Evolutionary conservation across 2,797 vertebrate species (phyloP), one percentile per base, ranked within the genome.

Genomic region (Xenops minutus): DNA sequence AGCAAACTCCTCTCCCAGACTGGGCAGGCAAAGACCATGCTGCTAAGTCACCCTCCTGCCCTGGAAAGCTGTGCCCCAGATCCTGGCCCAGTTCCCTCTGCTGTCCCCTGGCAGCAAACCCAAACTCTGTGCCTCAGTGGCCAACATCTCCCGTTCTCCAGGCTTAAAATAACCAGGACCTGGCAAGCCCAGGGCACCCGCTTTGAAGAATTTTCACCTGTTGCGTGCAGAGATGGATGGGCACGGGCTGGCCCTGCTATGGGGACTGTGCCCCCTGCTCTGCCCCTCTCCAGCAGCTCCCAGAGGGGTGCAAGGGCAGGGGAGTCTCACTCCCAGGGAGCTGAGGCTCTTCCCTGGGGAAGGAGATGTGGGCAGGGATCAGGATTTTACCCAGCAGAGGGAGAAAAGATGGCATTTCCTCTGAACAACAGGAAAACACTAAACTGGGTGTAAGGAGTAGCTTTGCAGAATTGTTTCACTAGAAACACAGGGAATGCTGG

Each of bases 131-230:
- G 68, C 84, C 89, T 85, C 85, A 1, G 74, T 78, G 39, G 76
- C 92, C 91, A 76, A 62, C 0, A 1, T 39, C 52, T 88, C 87
- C 91, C 29, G 1, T 36, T 17, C 82, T 91, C 79, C 69, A 62
- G 41, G 88, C 89, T 82, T 67, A 95, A 96, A 97, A 97, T 96
- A 97, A 72, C 63, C 89, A n/a, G 89, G 63, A 43, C 56, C 76
- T 94, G 96, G 94, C 95, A 92, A 39, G 85, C 91, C 30, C 34
- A 12, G 62, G 72, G 66, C 90, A 83, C 56, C 49, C 10, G 63
- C 56, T 24, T 22, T 18, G 0, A 36, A 63, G 32, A 16, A 88
- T 93, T 62, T 85, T 94, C 96, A 96, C 88, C 94, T 96, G 95
- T 84, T 51, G 32, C 2, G 0, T 41, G 77, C 82, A 46, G 92